Conservation (phyloP, 92 coral and sea anemone species). For the Siderastrea siderea region DNA sequence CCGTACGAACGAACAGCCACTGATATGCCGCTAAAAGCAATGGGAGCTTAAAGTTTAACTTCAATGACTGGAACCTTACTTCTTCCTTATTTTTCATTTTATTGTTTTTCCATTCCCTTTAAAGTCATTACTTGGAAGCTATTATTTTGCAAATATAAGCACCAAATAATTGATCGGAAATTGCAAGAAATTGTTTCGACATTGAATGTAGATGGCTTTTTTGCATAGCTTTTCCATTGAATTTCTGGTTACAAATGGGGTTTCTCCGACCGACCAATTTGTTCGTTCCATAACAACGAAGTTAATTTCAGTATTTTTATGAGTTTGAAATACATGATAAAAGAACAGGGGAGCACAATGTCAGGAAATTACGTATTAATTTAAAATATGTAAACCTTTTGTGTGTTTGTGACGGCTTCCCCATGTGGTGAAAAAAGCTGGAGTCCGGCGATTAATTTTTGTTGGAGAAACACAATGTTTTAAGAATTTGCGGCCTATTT, state of each 20-base stretch:
- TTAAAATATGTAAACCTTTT: background rate
- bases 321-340: background rate
- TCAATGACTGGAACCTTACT: background rate
- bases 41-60: too few species aligned
- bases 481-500: too few species aligned
- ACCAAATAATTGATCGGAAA: background rate
- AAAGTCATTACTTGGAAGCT: background rate
- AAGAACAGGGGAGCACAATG: background rate
- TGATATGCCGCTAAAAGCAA: too few species aligned
- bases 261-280: too few species aligned
- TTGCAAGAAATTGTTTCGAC: background rate
- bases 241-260: background rate
- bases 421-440: background rate
- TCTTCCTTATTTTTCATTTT: background rate
- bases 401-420: background rate
- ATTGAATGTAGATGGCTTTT: background rate
- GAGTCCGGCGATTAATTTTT: too few species aligned
- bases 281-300: conserved; percentile 3
- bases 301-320: background rate
- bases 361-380: background rate
- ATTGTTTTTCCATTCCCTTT: background rate
- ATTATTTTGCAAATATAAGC: background rate
- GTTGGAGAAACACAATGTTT: too few species aligned
- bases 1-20: too few species aligned
- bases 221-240: background rate